Base-by-base conservation (phyloP, 2,113 vertebrate species). In the Scophthalmus maximus region DNA sequence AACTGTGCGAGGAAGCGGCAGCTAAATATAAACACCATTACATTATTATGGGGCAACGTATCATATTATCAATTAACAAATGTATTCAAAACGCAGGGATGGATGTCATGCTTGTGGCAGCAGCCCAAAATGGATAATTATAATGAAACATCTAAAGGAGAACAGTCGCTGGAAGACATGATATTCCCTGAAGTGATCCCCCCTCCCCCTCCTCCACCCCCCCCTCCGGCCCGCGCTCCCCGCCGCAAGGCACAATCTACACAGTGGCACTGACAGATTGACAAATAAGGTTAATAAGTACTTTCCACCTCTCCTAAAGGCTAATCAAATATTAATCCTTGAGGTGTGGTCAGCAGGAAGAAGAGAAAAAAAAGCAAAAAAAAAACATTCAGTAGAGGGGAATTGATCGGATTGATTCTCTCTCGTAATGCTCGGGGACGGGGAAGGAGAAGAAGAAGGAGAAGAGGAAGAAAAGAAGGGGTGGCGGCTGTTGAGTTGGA, bases 261-360 rank as follows among this genome's bases (percentile, higher is more conserved):
- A 90, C 93, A 91, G 84, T 91, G 75, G 81, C 89, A 93, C 94
- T 95, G 95, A 96, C 95, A 96, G 96, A 95, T 96, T 96, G 95
- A 96, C 95, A 93, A 93, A 94, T 95, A 95, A 94, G 96, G 97
- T 97, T 97, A 98, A 98, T 97, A 95, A 97, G 95, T 95, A 94
- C 93, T 92, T 94, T 95, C 94, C 95, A 95, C 94, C 94, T 94
- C 93, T 96, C 95, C 95, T 94, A 94, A 94, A 97, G 95, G 96
- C 96, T 96, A 97, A 98, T 98, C 95, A 98, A 98, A 98, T 98
- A 98, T 98, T 98, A 96, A 98, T 97, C 95, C 93, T 93, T 92
- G 92, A 95, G 95, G 95, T 95, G 95, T 96, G 96, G 96, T 97
- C 97, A 98, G 96, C 96, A 96, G 95, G 95, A 95, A 79, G 68